A percentile compares a stretch with the other conserved stretches of the same genome.
These are phyloP conservation scores for Chrysocyon brachyurus DNA, from an alignment of 2,797 vertebrate genomes.

Conservation along the genomic window DNA sequence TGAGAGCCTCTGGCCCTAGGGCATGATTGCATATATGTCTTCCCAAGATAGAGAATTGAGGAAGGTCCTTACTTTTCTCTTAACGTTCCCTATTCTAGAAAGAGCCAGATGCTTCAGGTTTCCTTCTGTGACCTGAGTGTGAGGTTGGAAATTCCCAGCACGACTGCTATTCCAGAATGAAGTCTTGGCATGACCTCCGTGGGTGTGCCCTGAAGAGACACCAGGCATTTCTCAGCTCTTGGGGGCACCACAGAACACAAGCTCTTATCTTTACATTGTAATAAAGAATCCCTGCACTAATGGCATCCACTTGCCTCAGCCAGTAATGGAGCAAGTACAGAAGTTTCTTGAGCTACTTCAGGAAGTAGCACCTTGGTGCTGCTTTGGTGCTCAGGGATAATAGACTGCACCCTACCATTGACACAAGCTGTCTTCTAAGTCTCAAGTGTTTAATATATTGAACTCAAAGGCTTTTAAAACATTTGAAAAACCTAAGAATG, in stretches of 20 bases:
- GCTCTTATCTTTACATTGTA: background rate
- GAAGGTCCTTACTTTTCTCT: background rate
- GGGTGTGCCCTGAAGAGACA: background rate
- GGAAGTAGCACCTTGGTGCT: background rate
- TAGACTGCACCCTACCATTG: background rate
- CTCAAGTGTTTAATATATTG: background rate
- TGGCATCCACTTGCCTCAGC: background rate
- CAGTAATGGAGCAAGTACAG: background rate
- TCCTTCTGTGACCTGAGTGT: background rate
- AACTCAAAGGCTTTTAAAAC: background rate
- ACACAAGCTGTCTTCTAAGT: too few relatives aligned
- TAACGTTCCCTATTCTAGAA: background rate
- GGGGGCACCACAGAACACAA: background rate
- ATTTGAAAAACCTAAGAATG: background rate
- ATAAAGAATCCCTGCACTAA: background rate
- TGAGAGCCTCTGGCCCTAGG: background rate
- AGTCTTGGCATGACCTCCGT: background rate
- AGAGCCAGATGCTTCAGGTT: background rate
- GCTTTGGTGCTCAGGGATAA: background rate
- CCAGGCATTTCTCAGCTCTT: background rate
- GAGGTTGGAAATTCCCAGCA: background rate
- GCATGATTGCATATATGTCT: accelerated
- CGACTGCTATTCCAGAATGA: background rate
- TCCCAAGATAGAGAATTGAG: background rate
- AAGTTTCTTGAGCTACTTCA: background rate